Evolutionary conservation across 2,797 vertebrate genomes (phyloP).

Genomic region (Halcyon badia): DNA sequence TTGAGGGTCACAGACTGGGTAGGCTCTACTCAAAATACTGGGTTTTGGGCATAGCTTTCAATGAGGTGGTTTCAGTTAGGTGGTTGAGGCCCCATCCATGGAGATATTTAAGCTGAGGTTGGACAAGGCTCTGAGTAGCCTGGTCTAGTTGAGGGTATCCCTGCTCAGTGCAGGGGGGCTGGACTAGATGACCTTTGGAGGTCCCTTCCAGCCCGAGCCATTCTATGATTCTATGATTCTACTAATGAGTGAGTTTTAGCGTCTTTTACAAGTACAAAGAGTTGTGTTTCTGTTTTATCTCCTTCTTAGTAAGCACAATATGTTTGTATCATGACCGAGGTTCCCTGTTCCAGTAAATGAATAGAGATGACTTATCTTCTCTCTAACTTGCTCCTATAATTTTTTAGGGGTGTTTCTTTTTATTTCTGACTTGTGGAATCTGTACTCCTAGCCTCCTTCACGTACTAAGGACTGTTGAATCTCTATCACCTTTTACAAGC

Average conservation of each 20-base stretch:
- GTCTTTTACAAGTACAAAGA: background rate
- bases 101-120: too few species aligned
- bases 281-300: background rate
- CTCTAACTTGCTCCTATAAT: background rate
- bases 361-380: background rate
- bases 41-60: background rate
- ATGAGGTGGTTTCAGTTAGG: too few species aligned
- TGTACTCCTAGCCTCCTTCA: background rate
- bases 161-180: too few species aligned
- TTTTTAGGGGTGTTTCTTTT: background rate
- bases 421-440: background rate
- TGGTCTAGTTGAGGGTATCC: too few species aligned
- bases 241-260: background rate
- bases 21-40: background rate
- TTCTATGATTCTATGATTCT: too few species aligned
- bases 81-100: too few species aligned
- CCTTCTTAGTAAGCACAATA: background rate
- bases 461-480: fast-evolving
- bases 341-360: background rate
- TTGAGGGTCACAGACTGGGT: fast-evolving
- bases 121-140: too few species aligned
- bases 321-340: background rate
- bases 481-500: background rate
- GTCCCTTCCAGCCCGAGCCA: too few species aligned
- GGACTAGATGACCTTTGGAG: too few species aligned